Evolutionary conservation across 2,888 invertebrate species (phyloP), one percentile per base, ranked within the genome.

Genomic region (Adelognathus sp.): DNA sequence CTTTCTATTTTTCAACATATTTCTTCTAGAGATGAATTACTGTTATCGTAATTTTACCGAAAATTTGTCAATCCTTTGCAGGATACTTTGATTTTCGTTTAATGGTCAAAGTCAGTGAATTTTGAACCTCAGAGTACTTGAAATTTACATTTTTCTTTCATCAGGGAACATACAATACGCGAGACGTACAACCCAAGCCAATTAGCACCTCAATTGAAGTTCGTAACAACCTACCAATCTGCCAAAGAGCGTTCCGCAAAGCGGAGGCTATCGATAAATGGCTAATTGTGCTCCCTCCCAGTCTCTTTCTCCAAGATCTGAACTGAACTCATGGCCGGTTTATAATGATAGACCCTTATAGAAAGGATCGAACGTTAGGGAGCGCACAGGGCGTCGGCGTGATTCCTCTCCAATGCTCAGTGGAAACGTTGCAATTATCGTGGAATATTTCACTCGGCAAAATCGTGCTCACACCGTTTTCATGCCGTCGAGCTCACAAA

Each of bases 221-320:
- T 33, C 33, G 36, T 29, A 79, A 79, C 84, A 82, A 84, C 82
- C 86, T 70, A 79, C 81, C 82, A 86, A 87, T 87, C 87, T 84
- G 72, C 73, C 79, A 83, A 83, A 83, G 82, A 87, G 86, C 86
- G 86, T 81, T 85, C 82, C 66, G 80, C 77, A 81, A 72, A 81
- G 63, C 81, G 79, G 52, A 73, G 78, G 83, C 82, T 86, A 85
- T 88, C 86, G 86, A 86, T 88, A 87, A 85, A 85, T 83, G 79
- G 84, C 85, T 87, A 88, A 89, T 89, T 89, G 86, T 86, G 86
- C 84, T 73, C 44, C 36, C 6, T 29, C 60, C 18, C 27, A 24
- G 33, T 44, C 52, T 72, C 52, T 52, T 7, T 72, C 41, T 54
- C 29, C 63, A 70, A 52, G 46, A 18, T 58, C 50, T 33, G 71